Evolutionary conservation across 1,140 invertebrate species (phyloP).

Genomic region (Drosophila punjabiensis): DNA sequence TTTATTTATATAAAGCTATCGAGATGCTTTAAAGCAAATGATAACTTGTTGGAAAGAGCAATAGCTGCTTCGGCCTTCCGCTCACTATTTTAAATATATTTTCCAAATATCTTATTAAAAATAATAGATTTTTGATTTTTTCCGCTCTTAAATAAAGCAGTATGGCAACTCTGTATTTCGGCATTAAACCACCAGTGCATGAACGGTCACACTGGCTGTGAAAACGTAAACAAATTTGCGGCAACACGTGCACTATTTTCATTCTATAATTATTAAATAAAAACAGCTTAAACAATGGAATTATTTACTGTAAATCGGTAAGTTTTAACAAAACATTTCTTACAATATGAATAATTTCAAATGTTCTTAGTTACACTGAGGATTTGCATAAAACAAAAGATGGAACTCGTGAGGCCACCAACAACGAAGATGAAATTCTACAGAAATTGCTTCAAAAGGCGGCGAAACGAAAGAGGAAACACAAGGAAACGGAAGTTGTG

Average conservation of each 20-base stretch:
- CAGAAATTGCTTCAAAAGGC: conserved; percentile 87
- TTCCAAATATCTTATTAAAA: too few relatives aligned
- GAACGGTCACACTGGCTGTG: conserved; percentile 32
- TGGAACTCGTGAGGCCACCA: background rate
- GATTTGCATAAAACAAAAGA: conserved; percentile 28
- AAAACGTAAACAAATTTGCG: conserved; percentile 65
- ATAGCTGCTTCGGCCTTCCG: too few relatives aligned
- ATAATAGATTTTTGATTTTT: background rate
- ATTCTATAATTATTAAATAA: conserved; percentile 16
- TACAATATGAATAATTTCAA: background rate
- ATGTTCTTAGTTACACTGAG: conserved; percentile 49
- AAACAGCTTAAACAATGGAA: conserved; percentile 65
- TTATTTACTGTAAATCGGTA: conserved; percentile 83
- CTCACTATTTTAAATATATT: too few relatives aligned
- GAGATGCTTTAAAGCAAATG: too few relatives aligned
- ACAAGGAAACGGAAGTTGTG: conserved; percentile 48
- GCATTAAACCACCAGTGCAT: fast-evolving
- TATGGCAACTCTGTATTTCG: conserved; percentile 1
- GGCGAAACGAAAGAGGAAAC: conserved; percentile 76
- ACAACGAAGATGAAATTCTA: conserved; percentile 87
- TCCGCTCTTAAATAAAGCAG: background rate
- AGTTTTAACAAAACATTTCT: background rate
- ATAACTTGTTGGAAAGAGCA: too few relatives aligned
- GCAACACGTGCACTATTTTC: conserved; percentile 61
- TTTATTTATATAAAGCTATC: too few relatives aligned